Evolutionary conservation across 2,888 invertebrate genomes (phyloP), one percentile per base, ranked within the genome.

Genomic region (Thecophora atra): DNA sequence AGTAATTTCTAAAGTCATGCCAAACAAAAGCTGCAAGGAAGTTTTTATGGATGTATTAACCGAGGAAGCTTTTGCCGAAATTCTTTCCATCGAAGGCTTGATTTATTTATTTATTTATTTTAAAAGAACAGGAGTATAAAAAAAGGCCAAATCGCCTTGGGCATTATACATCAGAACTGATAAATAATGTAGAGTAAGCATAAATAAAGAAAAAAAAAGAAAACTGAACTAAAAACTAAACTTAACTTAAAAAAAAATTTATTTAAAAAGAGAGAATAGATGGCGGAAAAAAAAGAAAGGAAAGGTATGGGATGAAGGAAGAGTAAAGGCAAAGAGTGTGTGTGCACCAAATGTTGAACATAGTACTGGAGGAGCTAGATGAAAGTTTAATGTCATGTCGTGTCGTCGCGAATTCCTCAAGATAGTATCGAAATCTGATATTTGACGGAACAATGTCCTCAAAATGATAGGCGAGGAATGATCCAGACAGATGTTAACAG

Each of bases 401-500:
- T 56, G 5, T 19, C 56, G 5, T n/a, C 54, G 54, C 2, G 19
- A 6, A 56, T 8, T 21, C 24, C 24, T 19, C 13, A 15, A 5
- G 1, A 24, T 6, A 56, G 6, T 19, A 7, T 19, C n/a, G 11
- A 15, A 56, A 3, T 19, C 56, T 24, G 56, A 54, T 54, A 60
- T 24, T 7, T 60, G 60, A 28, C 42, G 30, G 7, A 62, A 62
- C 28, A 28, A 28, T 62, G 13, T 62, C 11, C 26, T 5, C 7
- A 11, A 5, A 56, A 11, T 26, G 56, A 56, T 56, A 19, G 56
- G 21, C 26, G 21, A 54, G 54, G 54, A 54, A 13, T 26, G 4
- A 60, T 60, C 26, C 28, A 13, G 60, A 24, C 60, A 3, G 26
- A 60, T 26, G 42, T n/a, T 60, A 26, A n/a, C n/a, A 60, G 60